A percentile compares a stretch with the other conserved stretches of the same genome.
These are phyloP conservation scores for Plusia festucae DNA, from an alignment of 2,888 invertebrate genomes.

Conservation along the genomic window DNA sequence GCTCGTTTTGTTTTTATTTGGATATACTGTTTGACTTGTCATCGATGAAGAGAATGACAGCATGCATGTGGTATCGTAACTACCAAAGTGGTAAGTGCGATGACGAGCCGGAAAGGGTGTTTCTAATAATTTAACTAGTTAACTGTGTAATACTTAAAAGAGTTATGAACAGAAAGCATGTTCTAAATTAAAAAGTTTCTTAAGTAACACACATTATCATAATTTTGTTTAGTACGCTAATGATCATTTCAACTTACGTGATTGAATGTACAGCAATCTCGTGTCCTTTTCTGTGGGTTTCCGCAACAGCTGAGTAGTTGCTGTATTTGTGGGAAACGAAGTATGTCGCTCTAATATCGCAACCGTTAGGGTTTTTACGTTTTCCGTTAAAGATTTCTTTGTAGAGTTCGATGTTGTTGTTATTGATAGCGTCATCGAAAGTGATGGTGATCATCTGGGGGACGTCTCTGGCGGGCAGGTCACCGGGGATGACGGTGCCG, in stretches of 20 bases:
- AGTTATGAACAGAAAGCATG: neutral
- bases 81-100: neutral
- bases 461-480: conserved; percentile 94
- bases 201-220: neutral
- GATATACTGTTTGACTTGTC: neutral
- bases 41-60: neutral
- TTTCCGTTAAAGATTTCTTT: conserved; percentile 97
- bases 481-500: conserved; percentile 95
- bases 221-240: neutral
- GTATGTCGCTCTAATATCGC: conserved; percentile 97
- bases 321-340: conserved; percentile 98
- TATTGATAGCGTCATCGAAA: conserved; percentile 98
- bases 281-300: conserved; percentile 97
- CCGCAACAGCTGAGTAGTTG: conserved; percentile 97
- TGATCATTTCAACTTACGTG: conserved; percentile 91
- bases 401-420: conserved; percentile 98
- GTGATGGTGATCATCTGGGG: conserved; percentile 98
- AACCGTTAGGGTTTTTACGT: conserved; percentile 97
- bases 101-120: neutral
- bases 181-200: neutral
- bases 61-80: neutral
- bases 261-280: conserved; percentile 98
- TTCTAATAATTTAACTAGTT: neutral
- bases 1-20: neutral
- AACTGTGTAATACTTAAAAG: neutral